Evolutionary conservation across 2,113 vertebrate genomes (phyloP).

Genomic region (Phainopepla nitens): DNA sequence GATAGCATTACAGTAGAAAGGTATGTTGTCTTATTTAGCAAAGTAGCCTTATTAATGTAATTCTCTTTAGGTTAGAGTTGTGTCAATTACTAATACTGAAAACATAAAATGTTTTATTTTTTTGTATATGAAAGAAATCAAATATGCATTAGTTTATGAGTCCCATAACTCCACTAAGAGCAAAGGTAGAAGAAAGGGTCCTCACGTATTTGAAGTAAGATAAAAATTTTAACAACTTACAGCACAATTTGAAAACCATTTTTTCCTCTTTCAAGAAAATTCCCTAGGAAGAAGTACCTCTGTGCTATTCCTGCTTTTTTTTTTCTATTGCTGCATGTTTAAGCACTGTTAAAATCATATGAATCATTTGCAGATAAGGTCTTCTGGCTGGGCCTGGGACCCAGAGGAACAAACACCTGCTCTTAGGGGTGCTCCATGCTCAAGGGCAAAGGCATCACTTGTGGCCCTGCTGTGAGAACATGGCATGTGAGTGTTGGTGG

Average conservation of each 20-base stretch:
- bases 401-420: neutral
- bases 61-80: neutral
- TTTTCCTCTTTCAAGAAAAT: neutral
- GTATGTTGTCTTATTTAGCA: neutral
- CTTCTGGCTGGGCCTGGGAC: neutral
- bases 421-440: neutral
- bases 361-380: neutral
- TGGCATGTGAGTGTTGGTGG: rapidly evolving
- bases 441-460: neutral
- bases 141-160: neutral
- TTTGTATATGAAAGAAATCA: neutral
- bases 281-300: neutral
- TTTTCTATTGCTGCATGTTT: neutral
- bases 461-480: neutral
- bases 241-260: neutral
- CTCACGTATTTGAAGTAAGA: neutral
- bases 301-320: neutral
- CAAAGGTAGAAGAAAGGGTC: neutral
- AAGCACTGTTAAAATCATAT: neutral
- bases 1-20: neutral
- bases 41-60: neutral
- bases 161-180: neutral
- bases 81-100: neutral
- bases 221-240: neutral
- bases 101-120: neutral